Evolutionary conservation across 1,140 invertebrate species (phyloP).

Genomic region (Caerostris extrusa): DNA sequence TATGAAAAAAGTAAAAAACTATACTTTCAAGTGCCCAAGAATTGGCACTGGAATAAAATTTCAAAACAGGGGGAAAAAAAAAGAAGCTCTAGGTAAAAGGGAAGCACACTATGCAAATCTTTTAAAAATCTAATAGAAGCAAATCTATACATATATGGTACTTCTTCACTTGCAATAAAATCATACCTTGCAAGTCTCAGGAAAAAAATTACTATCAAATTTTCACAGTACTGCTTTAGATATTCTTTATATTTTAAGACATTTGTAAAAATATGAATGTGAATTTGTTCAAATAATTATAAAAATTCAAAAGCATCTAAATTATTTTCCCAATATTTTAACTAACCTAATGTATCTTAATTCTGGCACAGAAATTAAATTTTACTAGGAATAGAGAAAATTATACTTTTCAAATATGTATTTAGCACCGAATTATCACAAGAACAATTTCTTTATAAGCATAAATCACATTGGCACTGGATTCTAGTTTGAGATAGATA

Average conservation of each 20-base stretch:
- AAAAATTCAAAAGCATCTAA: slow-evolving; percentile 31
- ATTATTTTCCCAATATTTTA: background rate
- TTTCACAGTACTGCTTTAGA: slow-evolving; percentile 4
- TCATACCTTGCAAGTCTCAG: background rate
- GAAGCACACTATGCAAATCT: slow-evolving; percentile 52
- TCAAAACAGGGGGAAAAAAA: slow-evolving; percentile 54
- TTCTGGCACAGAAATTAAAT: slow-evolving; percentile 3
- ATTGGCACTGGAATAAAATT: slow-evolving; percentile 68
- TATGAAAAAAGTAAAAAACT: slow-evolving; percentile 72
- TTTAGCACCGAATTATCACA: slow-evolving; percentile 42
- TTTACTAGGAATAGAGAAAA: slow-evolving; percentile 14
- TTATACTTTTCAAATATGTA: slow-evolving; percentile 27
- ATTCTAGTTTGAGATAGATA: slow-evolving; percentile 16
- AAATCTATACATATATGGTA: slow-evolving; percentile 45
- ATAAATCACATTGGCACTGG: slow-evolving; percentile 24
- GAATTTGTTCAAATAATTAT: slow-evolving; percentile 37
- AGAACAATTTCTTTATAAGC: slow-evolving; percentile 6
- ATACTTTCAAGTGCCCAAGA: slow-evolving; percentile 60
- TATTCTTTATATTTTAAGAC: slow-evolving; percentile 8
- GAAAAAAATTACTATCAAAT: slow-evolving; percentile 19
- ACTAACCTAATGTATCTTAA: slow-evolving; percentile 25
- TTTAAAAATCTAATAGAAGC: slow-evolving; percentile 42
- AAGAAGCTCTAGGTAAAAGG: slow-evolving; percentile 72
- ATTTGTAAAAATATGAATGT: slow-evolving; percentile 12
- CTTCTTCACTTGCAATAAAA: slow-evolving; percentile 37